Evolutionary conservation across 2,888 invertebrate genomes (phyloP).

Genomic region (Drosophila leonis): DNA sequence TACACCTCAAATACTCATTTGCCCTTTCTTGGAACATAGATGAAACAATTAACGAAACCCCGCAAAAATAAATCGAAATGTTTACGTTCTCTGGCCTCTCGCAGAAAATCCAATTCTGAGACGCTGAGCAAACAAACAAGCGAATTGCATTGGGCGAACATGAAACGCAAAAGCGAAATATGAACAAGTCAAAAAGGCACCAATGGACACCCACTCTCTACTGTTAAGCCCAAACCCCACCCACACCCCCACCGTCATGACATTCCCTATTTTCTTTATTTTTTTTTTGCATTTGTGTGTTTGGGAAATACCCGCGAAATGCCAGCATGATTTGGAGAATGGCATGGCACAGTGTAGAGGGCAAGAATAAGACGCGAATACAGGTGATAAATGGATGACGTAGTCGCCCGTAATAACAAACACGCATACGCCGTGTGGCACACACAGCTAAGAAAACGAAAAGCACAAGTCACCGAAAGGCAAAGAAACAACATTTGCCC

Average conservation of each 20-base stretch:
- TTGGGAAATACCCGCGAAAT: slow-evolving; percentile 78
- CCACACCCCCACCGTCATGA: slow-evolving; percentile 1
- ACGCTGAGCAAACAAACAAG: slow-evolving; percentile 39
- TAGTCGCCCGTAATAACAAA: slow-evolving; percentile 67
- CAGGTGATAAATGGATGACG: slow-evolving; percentile 71
- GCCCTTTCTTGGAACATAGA: slow-evolving; percentile 6
- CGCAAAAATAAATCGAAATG: slow-evolving; percentile 45
- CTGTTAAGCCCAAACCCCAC: neutral
- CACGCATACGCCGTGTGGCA: slow-evolving; percentile 76
- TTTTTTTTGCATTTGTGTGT: slow-evolving; percentile 22
- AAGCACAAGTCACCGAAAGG: slow-evolving; percentile 36
- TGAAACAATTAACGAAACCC: slow-evolving; percentile 31
- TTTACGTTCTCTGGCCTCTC: slow-evolving; percentile 24
- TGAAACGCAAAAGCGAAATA: slow-evolving; percentile 28
- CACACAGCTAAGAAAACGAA: slow-evolving; percentile 63
- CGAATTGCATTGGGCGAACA: slow-evolving; percentile 32
- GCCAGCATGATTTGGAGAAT: slow-evolving; percentile 59
- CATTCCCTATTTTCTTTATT: slow-evolving; percentile 12
- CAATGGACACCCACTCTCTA: slow-evolving; percentile 33
- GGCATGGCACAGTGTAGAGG: slow-evolving; percentile 7
- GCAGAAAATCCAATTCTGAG: slow-evolving; percentile 27
- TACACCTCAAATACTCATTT: neutral
- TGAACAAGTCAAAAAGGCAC: slow-evolving; percentile 33
- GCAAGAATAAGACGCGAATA: slow-evolving; percentile 28
- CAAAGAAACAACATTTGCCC: slow-evolving; percentile 47